phyloP scores from a whole-genome alignment of 2,888 invertebrate genomes.

The Carcina quercana region DNA sequence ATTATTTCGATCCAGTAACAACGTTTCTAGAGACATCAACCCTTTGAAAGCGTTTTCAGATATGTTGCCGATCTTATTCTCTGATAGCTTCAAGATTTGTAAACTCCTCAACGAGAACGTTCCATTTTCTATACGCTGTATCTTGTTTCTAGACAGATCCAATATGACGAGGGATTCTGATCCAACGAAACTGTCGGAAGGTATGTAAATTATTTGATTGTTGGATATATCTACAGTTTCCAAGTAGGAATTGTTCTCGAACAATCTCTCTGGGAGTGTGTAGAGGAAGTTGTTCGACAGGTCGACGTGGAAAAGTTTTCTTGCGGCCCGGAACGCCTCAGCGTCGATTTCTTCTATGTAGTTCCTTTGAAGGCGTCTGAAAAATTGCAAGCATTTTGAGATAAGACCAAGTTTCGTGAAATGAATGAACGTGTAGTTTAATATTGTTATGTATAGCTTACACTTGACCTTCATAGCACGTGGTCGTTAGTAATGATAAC shows the following conservation, averaged over 20 bases:
- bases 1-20: constrained; percentile 73
- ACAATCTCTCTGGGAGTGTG: constrained; percentile 72
- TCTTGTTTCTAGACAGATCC: constrained; percentile 80
- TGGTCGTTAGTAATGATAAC: no score
- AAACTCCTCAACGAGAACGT: constrained; percentile 75
- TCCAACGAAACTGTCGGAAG: constrained; percentile 72
- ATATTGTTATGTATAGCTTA: no score
- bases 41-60: constrained; percentile 72
- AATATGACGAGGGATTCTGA: constrained; percentile 77
- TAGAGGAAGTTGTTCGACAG: constrained; percentile 78
- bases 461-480: no score
- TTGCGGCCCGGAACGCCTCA: constrained; percentile 72
- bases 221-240: constrained; percentile 79
- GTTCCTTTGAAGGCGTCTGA: constrained; percentile 79
- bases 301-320: constrained; percentile 79
- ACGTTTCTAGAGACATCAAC: constrained; percentile 64
- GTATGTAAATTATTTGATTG: constrained; percentile 76
- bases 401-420: no score
- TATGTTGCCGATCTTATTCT: constrained; percentile 78
- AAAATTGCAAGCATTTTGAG: constrained; percentile 34
- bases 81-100: constrained; percentile 78
- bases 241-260: constrained; percentile 73
- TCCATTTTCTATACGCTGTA: constrained; percentile 73
- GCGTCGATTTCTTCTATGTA: constrained; percentile 76
- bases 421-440: no score